These are phyloP conservation scores for Hybos culiciformis DNA, from an alignment of 2,888 invertebrate genomes.

Conservation along the genomic window DNA sequence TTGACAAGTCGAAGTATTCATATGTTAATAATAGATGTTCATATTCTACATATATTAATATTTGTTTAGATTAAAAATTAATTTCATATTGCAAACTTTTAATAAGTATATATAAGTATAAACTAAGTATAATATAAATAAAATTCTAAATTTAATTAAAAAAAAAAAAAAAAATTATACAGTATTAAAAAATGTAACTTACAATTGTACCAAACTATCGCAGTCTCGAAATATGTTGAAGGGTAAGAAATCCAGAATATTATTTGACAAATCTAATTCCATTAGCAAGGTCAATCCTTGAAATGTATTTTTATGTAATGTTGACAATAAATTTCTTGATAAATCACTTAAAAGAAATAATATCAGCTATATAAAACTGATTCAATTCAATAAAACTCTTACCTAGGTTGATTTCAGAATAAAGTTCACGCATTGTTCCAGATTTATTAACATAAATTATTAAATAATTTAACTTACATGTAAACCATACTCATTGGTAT, in stretches of 20 bases:
- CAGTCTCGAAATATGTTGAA: constrained; percentile 45
- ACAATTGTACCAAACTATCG: constrained; percentile 45
- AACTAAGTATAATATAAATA: too few relatives aligned
- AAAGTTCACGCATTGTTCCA: neutral
- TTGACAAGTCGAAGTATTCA: neutral
- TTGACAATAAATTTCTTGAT: constrained; percentile 49
- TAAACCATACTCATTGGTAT: constrained; percentile 46
- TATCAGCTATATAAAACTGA: neutral
- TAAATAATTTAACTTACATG: constrained; percentile 36
- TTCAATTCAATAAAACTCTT: neutral
- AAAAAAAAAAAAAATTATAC: neutral
- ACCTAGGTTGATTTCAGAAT: neutral
- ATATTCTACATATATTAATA: neutral
- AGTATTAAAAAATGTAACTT: constrained; percentile 24
- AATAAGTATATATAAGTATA: too few relatives aligned
- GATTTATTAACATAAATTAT: neutral
- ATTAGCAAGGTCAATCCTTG: constrained; percentile 42
- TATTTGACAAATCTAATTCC: constrained; percentile 51
- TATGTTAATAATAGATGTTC: neutral
- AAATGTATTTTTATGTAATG: constrained; percentile 50
- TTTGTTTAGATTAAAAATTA: neutral
- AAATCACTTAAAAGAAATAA: constrained; percentile 42
- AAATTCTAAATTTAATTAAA: neutral
- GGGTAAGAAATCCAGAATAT: constrained; percentile 48
- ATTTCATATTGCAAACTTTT: too few relatives aligned